Evolutionary conservation across 2,113 vertebrate genomes (phyloP), one percentile per base, ranked within the genome.

Genomic region (Opisthocomus hoazin): DNA sequence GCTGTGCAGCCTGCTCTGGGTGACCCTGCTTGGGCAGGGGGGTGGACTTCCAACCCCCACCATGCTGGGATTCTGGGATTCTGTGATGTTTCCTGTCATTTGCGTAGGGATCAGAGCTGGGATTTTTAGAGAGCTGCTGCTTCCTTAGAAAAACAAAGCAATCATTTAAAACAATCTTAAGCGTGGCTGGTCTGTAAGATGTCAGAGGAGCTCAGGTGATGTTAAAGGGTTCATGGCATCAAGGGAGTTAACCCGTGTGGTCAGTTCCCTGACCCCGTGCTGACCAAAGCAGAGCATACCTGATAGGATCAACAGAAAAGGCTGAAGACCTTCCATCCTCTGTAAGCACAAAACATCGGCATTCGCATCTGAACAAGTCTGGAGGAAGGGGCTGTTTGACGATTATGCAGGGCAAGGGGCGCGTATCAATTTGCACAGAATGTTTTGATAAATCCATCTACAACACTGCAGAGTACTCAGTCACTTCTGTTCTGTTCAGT

Each of bases 401-500:
- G 3, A 0, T 17, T 18, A 5, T 4, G 24, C 39, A 43, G 83
- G 20, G 48, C 34, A 19, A 8, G 19, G 65, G 58, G 32, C 23
- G 43, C 1, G 2, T 10, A 1, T 11, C 32, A 11, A 14, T 45
- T 27, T 5, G 14, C 1, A 1, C 17, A 45, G 60, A 5, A 18
- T 39, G 11, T 39, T 46, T 37, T 20, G 3, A 14, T 45, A 15
- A 8, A 23, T 4, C 37, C 23, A 3, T 3, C 8, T 23, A 9
- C 15, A 29, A 7, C 34, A 1, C 32, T 12, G 24, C 56, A 3
- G 22, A 22, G 41, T 13, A 15, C 4, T 1, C 3, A 0, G 1
- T 36, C 11, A 1, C 19, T 24, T 6, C 69, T 70, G 9, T 15
- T 12, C 6, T 1, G 8, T 15, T 16, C 2, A 5, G 37, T 39